These are phyloP conservation scores for Orientallactaga sibirica DNA, from an alignment of 2,797 vertebrate species.

Conservation along the genomic window DNA sequence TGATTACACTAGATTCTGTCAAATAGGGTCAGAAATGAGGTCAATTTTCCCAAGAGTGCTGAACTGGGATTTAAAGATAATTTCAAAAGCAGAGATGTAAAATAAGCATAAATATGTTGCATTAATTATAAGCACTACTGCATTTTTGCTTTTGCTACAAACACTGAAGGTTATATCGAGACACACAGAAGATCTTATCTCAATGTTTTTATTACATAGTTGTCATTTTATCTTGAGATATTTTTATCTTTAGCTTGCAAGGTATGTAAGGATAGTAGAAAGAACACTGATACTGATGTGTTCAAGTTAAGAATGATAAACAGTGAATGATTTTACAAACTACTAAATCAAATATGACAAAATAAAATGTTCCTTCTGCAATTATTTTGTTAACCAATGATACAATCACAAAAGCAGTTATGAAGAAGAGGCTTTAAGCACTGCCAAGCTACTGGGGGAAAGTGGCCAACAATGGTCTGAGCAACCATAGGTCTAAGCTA, in stretches of 20 bases:
- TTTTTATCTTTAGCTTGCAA: constrained; percentile 1
- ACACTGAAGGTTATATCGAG: not conserved
- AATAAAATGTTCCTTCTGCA: not conserved
- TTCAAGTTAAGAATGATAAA: not conserved
- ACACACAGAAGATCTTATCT: not conserved
- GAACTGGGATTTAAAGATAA: not conserved
- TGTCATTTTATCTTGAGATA: constrained; percentile 9
- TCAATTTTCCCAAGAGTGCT: constrained; percentile 18
- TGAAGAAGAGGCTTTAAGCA: not conserved
- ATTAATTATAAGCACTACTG: not conserved
- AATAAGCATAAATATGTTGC: not conserved
- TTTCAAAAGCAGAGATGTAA: constrained; percentile 33
- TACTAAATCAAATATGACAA: not conserved
- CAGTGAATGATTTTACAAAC: not conserved
- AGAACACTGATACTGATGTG: not conserved
- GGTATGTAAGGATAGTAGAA: not conserved
- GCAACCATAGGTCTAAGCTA: too few species aligned
- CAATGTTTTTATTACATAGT: not conserved
- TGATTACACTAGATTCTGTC: constrained; percentile 7
- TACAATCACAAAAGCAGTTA: not conserved
- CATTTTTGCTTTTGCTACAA: constrained; percentile 14
- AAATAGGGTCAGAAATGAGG: constrained; percentile 74
- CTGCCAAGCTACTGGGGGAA: too few species aligned
- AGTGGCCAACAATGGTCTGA: too few species aligned
- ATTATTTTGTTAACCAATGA: not conserved